phyloP scores from a whole-genome alignment of 2,797 vertebrate species.

The Morelia viridis region DNA sequence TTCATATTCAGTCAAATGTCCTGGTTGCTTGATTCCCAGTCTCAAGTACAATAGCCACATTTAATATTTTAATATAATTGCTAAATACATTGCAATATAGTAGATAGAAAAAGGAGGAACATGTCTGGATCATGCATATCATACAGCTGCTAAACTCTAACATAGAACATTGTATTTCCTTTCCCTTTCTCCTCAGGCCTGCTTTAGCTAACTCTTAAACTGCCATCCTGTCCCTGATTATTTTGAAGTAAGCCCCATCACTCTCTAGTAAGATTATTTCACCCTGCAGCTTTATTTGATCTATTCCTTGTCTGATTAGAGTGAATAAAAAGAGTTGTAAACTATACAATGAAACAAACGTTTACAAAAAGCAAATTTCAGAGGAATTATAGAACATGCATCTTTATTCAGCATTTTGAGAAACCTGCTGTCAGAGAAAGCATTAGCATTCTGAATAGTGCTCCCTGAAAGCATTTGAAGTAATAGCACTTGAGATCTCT shows the following conservation, averaged over 20 bases:
- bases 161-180: background rate
- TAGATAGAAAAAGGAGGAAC: background rate
- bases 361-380: background rate
- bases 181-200: background rate
- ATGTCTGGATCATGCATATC: background rate
- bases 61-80: background rate
- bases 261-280: background rate
- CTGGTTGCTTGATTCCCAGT: background rate
- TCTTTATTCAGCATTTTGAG: background rate
- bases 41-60: background rate
- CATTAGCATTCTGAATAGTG: background rate
- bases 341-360: background rate
- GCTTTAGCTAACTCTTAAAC: background rate
- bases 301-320: background rate
- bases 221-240: background rate
- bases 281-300: background rate
- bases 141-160: background rate
- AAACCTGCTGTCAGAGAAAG: background rate
- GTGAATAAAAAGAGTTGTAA: background rate
- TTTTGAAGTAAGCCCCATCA: background rate
- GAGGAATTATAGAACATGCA: background rate
- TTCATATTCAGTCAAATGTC: background rate
- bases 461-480: background rate
- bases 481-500: background rate
- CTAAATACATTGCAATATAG: background rate